Evolutionary conservation across 2,888 invertebrate species (phyloP), one percentile per base, ranked within the genome.

Genomic region (Dysmachus trigonus): DNA sequence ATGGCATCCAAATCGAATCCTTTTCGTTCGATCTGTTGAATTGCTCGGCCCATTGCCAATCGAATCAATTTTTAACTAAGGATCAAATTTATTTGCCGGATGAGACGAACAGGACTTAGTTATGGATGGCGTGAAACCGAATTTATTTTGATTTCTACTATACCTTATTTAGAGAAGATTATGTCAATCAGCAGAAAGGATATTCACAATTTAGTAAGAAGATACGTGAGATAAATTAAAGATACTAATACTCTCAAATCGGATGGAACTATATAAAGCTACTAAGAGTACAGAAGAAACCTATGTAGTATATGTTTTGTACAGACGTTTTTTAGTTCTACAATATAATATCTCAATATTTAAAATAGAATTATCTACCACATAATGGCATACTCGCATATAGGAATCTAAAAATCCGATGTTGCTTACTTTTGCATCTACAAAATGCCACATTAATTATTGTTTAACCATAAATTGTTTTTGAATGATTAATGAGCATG

Each of bases 1-100:
- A 51, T 62, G 53, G 51, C 81, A 81, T 33, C 81, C 51, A 81
- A 81, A 81, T 81, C 33, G 62, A 53, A 81, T 81, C 81, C 81
- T 81, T 81, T 81, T 81, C 18, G 33, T 77, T 22, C 77, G 30
- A 77, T 47, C 62, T 62, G 62, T 73, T 73, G 35, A 73, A 13
- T 33, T 33, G 8, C 33, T 31, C 73, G 18, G 35, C 33, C 35
- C 73, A 22, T 31, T 73, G 15, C 51, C 30, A 27, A 51, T 47
- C 47, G 30, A 79, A 79, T 30, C 41, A 79, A 79, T 22, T 51
- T 51, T 79, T 41, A 79, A 51, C 76, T 62, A 73, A 73, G n/a
- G 35, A 31, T 33, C 18, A 33, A 73, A 35, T 33, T 73, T 33
- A 15, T 73, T 33, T n/a, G 31, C 73, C 33, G 8, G 33, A 31